A percentile compares a stretch with the other conserved stretches of the same genome.
phyloP scores from a whole-genome alignment of 2,113 vertebrate species.

The Campylomormyrus tamandua region DNA sequence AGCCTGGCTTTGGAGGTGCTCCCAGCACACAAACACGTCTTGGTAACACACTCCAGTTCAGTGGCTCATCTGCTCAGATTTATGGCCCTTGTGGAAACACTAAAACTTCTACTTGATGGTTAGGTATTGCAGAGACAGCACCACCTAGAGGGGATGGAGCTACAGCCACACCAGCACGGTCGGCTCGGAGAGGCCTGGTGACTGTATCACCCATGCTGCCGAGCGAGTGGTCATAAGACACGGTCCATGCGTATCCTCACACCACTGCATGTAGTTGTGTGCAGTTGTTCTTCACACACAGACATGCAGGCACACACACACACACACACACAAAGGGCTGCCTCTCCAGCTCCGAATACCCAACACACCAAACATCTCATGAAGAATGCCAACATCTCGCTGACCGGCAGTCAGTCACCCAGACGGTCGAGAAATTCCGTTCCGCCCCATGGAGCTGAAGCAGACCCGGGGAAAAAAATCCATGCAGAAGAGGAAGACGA shows the following conservation, averaged over 20 bases:
- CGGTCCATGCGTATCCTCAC: not conserved
- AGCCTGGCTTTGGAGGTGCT: not conserved
- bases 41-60: not conserved
- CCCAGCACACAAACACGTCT: not conserved
- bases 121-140: not conserved
- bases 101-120: not conserved
- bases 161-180: not conserved
- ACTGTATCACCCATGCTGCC: not conserved
- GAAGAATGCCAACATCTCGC: constrained; percentile 29
- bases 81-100: not conserved
- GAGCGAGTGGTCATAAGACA: not conserved
- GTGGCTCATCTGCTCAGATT: not conserved
- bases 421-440: constrained; percentile 30
- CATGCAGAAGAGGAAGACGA: not conserved
- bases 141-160: not conserved
- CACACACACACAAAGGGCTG: not conserved
- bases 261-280: constrained; percentile 5
- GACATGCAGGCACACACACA: no score
- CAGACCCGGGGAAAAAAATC: not conserved
- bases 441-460: constrained; percentile 18
- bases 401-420: constrained; percentile 17
- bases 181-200: not conserved
- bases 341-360: constrained; percentile 31
- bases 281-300: not conserved
- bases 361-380: constrained; percentile 32